A percentile compares a stretch with the other conserved stretches of the same genome.
Conservation (phyloP, 2,888 invertebrate genomes). For the Stenichneumon culpator region DNA sequence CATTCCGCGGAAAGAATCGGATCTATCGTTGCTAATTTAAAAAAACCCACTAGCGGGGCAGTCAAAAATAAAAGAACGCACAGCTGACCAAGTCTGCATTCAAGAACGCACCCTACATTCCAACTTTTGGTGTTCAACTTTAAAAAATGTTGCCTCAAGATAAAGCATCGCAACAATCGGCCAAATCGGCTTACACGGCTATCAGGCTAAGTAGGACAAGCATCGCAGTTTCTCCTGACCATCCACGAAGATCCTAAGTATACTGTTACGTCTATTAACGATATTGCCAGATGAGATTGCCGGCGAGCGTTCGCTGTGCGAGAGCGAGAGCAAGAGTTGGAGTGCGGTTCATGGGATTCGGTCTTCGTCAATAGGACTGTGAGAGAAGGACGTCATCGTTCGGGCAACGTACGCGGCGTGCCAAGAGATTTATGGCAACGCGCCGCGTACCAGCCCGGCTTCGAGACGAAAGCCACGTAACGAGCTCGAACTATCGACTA, state of each 20-base stretch:
- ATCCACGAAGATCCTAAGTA: neutral
- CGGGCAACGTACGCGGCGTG: constrained; percentile 15
- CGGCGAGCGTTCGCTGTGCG: constrained; percentile 1
- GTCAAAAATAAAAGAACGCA: too few relatives aligned
- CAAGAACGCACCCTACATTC: too few relatives aligned
- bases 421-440: constrained; percentile 70
- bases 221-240: constrained; percentile 8
- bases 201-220: constrained; percentile 67
- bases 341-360: neutral
- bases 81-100: too few relatives aligned
- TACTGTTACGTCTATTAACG: constrained; percentile 16
- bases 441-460: constrained; percentile 17
- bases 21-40: too few relatives aligned
- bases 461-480: constrained; percentile 49
- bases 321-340: constrained; percentile 26
- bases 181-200: constrained; percentile 70
- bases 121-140: neutral
- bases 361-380: constrained; percentile 1
- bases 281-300: neutral
- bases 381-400: neutral
- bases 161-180: constrained; percentile 40
- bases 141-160: neutral
- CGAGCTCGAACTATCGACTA: constrained; percentile 47
- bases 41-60: too few relatives aligned
- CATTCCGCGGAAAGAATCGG: too few relatives aligned